Evolutionary conservation across 2,797 vertebrate genomes (phyloP).

Genomic region (Naso thynnoides): DNA sequence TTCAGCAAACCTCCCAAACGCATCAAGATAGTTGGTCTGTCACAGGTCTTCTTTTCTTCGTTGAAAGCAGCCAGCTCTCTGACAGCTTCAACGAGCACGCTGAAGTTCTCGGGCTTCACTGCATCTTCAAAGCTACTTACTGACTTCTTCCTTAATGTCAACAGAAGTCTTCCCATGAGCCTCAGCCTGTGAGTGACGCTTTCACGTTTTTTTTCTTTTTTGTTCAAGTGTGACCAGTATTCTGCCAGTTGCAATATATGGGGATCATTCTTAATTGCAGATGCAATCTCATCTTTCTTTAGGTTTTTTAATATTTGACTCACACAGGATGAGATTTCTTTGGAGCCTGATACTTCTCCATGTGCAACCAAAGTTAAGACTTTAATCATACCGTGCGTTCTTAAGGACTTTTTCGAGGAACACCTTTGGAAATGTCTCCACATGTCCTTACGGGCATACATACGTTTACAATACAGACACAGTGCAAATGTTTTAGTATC

Average conservation of each 20-base stretch:
- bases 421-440: conserved; percentile 59
- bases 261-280: conserved; percentile 46
- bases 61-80: conserved; percentile 11
- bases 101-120: conserved; percentile 53
- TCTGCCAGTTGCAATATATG: conserved; percentile 56
- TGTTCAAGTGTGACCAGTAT: conserved; percentile 28
- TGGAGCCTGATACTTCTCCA: conserved; percentile 14
- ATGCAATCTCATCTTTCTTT: conserved; percentile 48
- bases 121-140: conserved; percentile 59
- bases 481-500: neutral
- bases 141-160: conserved; percentile 37
- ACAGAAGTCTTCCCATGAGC: conserved; percentile 56
- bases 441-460: conserved; percentile 22
- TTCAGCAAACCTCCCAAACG: conserved; percentile 11
- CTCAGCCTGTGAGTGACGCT: conserved; percentile 34
- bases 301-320: conserved; percentile 47
- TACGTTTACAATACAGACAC: conserved; percentile 66
- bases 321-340: conserved; percentile 36
- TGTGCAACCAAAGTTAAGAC: conserved; percentile 39
- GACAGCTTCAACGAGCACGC: conserved; percentile 32
- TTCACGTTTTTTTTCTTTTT: neutral
- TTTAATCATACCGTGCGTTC: neutral
- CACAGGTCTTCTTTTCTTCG: neutral
- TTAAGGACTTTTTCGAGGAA: neutral
- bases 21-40: neutral